phyloP scores from a whole-genome alignment of 2,113 vertebrate genomes.

The Sialia sialis region DNA sequence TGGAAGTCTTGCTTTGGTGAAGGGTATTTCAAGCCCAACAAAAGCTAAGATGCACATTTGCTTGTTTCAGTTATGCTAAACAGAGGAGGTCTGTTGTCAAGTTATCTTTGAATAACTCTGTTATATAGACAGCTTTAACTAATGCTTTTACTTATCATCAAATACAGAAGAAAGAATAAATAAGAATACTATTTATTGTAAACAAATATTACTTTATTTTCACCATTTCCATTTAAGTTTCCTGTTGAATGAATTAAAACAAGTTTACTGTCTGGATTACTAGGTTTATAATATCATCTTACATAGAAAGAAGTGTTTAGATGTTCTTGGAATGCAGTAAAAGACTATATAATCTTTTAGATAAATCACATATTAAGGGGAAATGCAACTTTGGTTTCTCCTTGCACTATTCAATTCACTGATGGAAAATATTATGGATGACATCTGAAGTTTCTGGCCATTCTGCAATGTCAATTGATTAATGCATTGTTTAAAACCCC shows the following conservation, averaged over 20 bases:
- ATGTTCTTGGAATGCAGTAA: neutral
- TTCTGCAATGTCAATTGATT: neutral
- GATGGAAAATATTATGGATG: neutral
- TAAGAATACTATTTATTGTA: neutral
- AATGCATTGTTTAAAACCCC: neutral
- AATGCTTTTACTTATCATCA: neutral
- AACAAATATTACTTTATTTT: neutral
- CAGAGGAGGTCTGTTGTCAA: neutral
- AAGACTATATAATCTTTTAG: neutral
- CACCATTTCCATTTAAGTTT: neutral
- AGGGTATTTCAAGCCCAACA: neutral
- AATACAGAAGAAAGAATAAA: neutral
- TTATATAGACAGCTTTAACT: neutral
- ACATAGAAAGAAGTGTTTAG: neutral
- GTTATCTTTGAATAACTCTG: neutral
- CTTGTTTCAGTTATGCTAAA: neutral
- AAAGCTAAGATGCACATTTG: constrained; percentile 2
- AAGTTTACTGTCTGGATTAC: neutral
- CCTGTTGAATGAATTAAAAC: neutral
- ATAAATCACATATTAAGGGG: neutral
- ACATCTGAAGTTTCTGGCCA: neutral
- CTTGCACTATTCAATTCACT: neutral
- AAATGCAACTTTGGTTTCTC: neutral
- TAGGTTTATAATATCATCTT: neutral
- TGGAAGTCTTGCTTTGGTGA: neutral